Evolutionary conservation across 2,888 invertebrate species (phyloP).

Genomic region (Acanthosoma haemorrhoidale): DNA sequence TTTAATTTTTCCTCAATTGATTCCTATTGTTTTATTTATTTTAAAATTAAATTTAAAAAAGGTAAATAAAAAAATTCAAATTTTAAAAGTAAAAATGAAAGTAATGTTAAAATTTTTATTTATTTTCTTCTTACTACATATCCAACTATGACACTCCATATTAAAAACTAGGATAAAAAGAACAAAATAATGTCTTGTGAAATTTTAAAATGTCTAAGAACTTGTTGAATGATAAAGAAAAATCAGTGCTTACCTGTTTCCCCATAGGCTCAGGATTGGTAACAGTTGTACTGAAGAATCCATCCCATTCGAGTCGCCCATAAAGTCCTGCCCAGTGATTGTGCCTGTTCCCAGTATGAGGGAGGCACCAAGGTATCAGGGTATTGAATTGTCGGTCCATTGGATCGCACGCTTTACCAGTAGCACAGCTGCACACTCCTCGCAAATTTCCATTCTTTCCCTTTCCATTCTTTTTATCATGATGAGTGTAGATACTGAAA

Average conservation of each 20-base stretch:
- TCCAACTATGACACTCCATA: too few species aligned
- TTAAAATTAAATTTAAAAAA: too few species aligned
- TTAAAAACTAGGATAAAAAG: too few species aligned
- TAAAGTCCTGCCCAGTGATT: constrained; percentile 84
- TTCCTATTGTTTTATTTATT: too few species aligned
- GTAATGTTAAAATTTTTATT: too few species aligned
- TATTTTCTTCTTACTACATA: too few species aligned
- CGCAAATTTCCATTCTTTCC: constrained; percentile 52
- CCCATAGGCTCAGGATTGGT: constrained; percentile 88
- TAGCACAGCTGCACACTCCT: constrained; percentile 74
- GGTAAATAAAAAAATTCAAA: too few species aligned
- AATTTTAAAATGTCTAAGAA: too few species aligned
- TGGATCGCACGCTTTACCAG: constrained; percentile 59
- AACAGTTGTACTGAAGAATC: constrained; percentile 77
- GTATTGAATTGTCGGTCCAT: constrained; percentile 73
- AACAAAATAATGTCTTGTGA: too few species aligned
- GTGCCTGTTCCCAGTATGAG: constrained; percentile 79
- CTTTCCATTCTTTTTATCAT: constrained; percentile 53
- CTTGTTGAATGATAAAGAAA: too few species aligned
- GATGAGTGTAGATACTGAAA: constrained; percentile 51
- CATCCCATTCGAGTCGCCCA: constrained; percentile 73
- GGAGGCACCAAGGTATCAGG: constrained; percentile 81
- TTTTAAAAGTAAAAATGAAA: too few species aligned
- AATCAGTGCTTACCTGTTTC: constrained; percentile 59
- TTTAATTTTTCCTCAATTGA: too few species aligned